phyloP scores from a whole-genome alignment of 1,140 invertebrate species.

The Solenopsis fugax region DNA sequence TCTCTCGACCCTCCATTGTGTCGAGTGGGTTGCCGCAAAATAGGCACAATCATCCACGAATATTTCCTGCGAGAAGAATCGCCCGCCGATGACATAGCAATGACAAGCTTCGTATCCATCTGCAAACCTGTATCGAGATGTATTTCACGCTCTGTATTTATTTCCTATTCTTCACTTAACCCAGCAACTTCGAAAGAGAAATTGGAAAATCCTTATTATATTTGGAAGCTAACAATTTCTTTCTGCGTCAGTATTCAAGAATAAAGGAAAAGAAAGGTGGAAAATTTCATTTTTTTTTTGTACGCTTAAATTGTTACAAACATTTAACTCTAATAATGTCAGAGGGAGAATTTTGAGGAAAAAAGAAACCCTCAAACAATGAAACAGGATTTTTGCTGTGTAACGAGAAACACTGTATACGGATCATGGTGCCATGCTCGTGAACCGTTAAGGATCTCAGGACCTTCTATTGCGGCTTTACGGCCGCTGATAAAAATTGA shows the following conservation, averaged over 20 bases:
- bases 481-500: conserved; percentile 55
- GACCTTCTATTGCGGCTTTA: conserved; percentile 6
- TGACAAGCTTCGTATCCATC: conserved; percentile 28
- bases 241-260: background rate
- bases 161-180: background rate
- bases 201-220: background rate
- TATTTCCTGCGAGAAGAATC: conserved; percentile 68
- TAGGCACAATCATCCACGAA: conserved; percentile 59
- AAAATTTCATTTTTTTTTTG: background rate
- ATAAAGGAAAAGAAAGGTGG: background rate
- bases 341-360: background rate
- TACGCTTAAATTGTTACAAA: background rate
- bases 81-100: conserved; percentile 4
- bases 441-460: conserved; percentile 2
- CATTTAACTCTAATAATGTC: background rate
- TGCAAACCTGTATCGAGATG: background rate
- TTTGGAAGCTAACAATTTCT: background rate
- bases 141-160: conserved; percentile 2
- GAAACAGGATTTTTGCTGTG: background rate
- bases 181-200: background rate
- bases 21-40: conserved; percentile 48
- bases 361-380: background rate
- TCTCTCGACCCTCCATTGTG: conserved; percentile 71
- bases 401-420: background rate
- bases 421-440: background rate